Evolutionary conservation across 2,888 invertebrate genomes (phyloP), one percentile per base, ranked within the genome.

Genomic region (Hololepta plana): DNA sequence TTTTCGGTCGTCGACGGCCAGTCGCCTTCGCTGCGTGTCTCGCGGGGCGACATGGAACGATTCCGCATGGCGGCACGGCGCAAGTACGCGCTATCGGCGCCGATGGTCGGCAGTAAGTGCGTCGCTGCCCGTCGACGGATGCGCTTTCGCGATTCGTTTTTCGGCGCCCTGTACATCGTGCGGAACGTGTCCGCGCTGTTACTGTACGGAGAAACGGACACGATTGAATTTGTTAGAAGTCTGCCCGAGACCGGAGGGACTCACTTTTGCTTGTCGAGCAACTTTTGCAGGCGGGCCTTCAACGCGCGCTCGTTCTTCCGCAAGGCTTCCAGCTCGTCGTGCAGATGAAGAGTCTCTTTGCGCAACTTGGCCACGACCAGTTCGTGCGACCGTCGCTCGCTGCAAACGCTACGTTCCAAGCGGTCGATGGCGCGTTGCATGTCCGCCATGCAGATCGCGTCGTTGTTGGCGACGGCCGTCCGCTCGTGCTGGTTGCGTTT

Each of bases 341-440:
- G 30, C 9, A 59, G 35, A 26, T 39, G 37, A 7, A 43, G 32
- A 36, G 59, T 59, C 25, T 60, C 59, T 8, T 44, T 42, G 23
- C 50, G 45, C 7, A 60, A 36, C 33, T 54, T 56, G 32, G 53
- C 48, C 8, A 59, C 48, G 32, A 57, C 41, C 20, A 47, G 41
- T 23, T 51, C 49, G 39, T 58, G 59, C n/a, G 50, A 48, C 11
- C 42, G 42, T 12, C 59, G 43, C 34, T 60, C 59, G 19, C 44
- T 46, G 1, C 46, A 35, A 2, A 59, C 53, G 16, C 47, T 54
- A 32, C 44, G 52, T 35, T 60, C 60, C 26, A 60, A 39, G 10
- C 50, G 47, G 29, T 45, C 47, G 15, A 60, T 48, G 2, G 55
- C 53, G 30, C 42, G 47, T 32, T 55, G 46, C 31, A 59, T 4